Conservation (phyloP, 2,888 invertebrate species). For the Lepidonotus clava region DNA sequence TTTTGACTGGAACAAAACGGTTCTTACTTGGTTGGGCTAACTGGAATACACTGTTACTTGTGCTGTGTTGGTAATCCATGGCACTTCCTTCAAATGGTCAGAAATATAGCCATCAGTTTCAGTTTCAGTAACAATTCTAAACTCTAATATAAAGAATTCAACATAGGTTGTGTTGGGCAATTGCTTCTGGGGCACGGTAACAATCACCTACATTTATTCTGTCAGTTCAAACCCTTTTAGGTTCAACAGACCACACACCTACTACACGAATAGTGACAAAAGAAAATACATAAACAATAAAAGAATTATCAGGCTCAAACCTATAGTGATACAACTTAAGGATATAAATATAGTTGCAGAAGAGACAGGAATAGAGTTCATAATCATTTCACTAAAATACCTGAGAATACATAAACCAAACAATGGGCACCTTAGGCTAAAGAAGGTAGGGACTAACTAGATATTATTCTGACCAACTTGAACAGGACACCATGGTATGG, state of each 20-base stretch:
- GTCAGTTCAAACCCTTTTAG: background rate
- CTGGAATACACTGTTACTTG: slow-evolving; percentile 52
- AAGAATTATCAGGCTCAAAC: too few relatives aligned
- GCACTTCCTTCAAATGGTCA: slow-evolving; percentile 48
- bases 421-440: too few relatives aligned
- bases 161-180: background rate
- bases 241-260: background rate
- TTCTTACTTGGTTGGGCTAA: slow-evolving; percentile 50
- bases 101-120: slow-evolving; percentile 31
- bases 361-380: too few relatives aligned
- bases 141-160: background rate
- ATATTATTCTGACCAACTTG: slow-evolving; percentile 24
- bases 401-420: too few relatives aligned
- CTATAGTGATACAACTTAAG: too few relatives aligned
- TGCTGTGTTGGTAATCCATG: slow-evolving; percentile 56
- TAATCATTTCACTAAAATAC: too few relatives aligned
- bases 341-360: too few relatives aligned
- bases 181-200: background rate
- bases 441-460: background rate
- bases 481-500: slow-evolving; percentile 35
- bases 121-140: background rate
- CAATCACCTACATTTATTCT: background rate
- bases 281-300: too few relatives aligned
- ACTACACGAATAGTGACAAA: background rate
- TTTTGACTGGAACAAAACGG: background rate